Conservation (phyloP, 2,113 vertebrate species). For the Neodontobutis hainanensis region DNA sequence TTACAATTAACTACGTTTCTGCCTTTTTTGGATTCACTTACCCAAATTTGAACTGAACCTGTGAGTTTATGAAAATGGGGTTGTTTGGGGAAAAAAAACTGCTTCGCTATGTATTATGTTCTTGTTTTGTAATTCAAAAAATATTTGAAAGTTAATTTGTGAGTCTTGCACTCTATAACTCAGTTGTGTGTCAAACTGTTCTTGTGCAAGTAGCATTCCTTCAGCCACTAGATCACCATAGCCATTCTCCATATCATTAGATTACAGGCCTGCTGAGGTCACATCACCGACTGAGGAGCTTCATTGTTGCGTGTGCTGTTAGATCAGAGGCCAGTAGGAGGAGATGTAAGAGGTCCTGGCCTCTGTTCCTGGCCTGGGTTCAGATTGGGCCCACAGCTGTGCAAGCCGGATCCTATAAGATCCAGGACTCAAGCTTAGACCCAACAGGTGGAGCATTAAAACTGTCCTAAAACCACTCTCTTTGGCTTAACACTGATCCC, state of each 20-base stretch:
- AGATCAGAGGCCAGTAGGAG: conserved; percentile 57
- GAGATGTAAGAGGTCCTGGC: conserved; percentile 23
- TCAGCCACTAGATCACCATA: conserved; percentile 46
- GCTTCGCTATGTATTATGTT: background rate
- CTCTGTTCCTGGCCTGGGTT: conserved; percentile 47
- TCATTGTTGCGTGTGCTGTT: conserved; percentile 62
- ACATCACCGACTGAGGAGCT: conserved; percentile 52
- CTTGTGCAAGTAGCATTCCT: conserved; percentile 62
- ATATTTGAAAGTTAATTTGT: background rate
- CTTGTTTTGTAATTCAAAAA: background rate
- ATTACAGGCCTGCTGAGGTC: conserved; percentile 63
- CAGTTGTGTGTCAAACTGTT: conserved; percentile 36
- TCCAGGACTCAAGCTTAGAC: conserved; percentile 59
- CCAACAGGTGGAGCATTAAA: conserved; percentile 76
- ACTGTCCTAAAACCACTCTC: conserved; percentile 50
- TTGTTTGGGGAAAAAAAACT: too few relatives aligned
- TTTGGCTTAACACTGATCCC: conserved; percentile 68
- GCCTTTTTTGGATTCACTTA: too few relatives aligned
- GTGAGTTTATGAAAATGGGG: too few relatives aligned
- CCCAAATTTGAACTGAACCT: too few relatives aligned
- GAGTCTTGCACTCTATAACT: conserved; percentile 9
- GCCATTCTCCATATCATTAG: conserved; percentile 68
- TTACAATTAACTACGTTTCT: too few relatives aligned
- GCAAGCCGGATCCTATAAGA: conserved; percentile 49
- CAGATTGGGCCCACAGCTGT: conserved; percentile 70